Base-by-base conservation (phyloP, 2,797 vertebrate species). In the Discoglossus pictus region DNA sequence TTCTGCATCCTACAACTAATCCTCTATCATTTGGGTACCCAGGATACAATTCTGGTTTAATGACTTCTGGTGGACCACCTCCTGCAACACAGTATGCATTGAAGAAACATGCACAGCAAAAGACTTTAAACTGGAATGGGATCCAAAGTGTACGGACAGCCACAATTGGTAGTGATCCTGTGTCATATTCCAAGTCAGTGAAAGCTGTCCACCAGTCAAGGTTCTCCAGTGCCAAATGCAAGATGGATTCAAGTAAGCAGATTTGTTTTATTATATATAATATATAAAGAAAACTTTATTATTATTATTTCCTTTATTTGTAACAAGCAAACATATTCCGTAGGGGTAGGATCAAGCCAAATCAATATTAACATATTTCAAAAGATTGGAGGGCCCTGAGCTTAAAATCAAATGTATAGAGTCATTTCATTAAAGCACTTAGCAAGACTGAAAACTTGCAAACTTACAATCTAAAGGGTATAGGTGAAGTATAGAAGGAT, bases 111-210 rank as follows among this genome's bases (percentile, higher is more conserved):
- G 1, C 8, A 0, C 15, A 20, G 42, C 56, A 68, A 24, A 76
- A 81, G 56, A 51, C 35, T 10, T 0, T n/a, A 20, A 73, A 21
- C 31, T 77, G 79, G 76, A 72, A 23, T 31, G 31, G 1, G 1
- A 34, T 58, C 23, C 52, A 5, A 6, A 25, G 24, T 31, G 24
- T 11, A 0, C 2, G 6, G 9, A 23, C 1, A 0, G 24, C 73
- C 0, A 50, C 3, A 0, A 2, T n/a, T 18, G 40, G 17, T 4
- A 40, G 18, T 52, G 68, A 64, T 56, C 6, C 47, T 73, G 51
- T 53, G 20, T n/a, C 4, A 51, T 2, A 1, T 76, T 4, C 42
- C 61, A 0, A 1, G 35, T 43, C 67, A 72, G 74, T 66, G 73
- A 81, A 67, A 31, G 50, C 0, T 2, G 69, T 56, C 12, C 69